phyloP scores from a whole-genome alignment of 2,888 invertebrate species.

The Mystacides longicornis region DNA sequence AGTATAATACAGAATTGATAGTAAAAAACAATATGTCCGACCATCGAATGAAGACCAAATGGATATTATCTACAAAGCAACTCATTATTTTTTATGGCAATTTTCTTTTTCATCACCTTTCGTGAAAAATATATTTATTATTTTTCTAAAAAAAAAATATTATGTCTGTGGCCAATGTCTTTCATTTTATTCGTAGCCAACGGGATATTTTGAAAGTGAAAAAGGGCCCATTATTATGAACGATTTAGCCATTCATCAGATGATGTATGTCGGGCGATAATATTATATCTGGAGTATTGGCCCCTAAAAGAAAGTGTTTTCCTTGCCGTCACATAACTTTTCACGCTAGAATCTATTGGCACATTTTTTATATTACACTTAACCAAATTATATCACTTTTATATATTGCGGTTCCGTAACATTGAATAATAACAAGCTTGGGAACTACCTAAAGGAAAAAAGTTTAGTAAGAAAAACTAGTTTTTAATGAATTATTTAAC shows the following conservation, averaged over 20 bases:
- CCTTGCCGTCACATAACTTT: constrained; percentile 11
- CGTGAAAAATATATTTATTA: not conserved
- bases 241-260: constrained; percentile 13
- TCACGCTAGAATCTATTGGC: constrained; percentile 7
- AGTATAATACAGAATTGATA: constrained; percentile 24
- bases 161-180: no score
- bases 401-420: not conserved
- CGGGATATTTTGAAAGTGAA: constrained; percentile 4
- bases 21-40: constrained; percentile 26
- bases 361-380: not conserved
- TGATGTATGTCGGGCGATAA: constrained; percentile 22
- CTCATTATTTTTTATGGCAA: constrained; percentile 22
- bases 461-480: no score
- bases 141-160: constrained; percentile 12
- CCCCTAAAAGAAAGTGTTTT: constrained; percentile 2
- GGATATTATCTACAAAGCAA: not conserved
- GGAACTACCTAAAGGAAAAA: no score
- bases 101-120: constrained; percentile 13
- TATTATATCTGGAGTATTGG: constrained; percentile 8
- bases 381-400: not conserved
- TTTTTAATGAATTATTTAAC: no score
- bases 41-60: constrained; percentile 20
- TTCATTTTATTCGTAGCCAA: constrained; percentile 4
- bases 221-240: constrained; percentile 9
- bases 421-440: no score